Base-by-base conservation (phyloP, 1,140 invertebrate genomes). In the Penaeus chinensis region DNA sequence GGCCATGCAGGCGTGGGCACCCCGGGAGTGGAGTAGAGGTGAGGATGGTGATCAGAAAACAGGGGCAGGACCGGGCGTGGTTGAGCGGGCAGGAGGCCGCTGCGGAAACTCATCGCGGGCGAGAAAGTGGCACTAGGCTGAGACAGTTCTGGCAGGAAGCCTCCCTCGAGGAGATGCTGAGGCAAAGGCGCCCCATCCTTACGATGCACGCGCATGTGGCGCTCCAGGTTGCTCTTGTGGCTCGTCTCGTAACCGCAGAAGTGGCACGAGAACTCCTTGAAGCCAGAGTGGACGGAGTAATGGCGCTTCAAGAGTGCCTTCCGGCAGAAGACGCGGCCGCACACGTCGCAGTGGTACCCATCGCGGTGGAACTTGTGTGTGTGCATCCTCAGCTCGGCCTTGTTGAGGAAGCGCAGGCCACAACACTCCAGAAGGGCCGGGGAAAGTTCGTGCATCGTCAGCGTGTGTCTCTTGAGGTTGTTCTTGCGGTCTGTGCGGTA, bases 221-320 rank as follows among this genome's bases (percentile, higher is more conserved):
- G 90, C 82, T 93, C 92, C 74, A 94, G 87, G 88, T 94, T 94
- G 83, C 92, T 92, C 89, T 94, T 94, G 90, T 94, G 93, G 85
- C 92, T 93, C 5, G 93, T 93, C n/a, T 92, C 92, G 89, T 94
- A 94, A 76, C 92, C 92, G 89, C 93, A 94, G 69, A 91, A 85
- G 2, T 91, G 91, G 82, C 93, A 94, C 2, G 91, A 91, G 90
- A 93, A 93, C 71, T 93, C 93, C 84, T 93, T 93, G 87, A 92
- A 91, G 5, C 93, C 91, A 2, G 91, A 90, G 85, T 94, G 93
- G 8, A 93, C 93, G 27, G 92, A 92, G 74, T 92, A 90, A 89
- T 93, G 93, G 47, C 93, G 92, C 87, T 92, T 92, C n/a, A 93
- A 90, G 19, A 93, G 91, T 10, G 93, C 93, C 89, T 93, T 93